phyloP scores from a whole-genome alignment of 2,797 vertebrate genomes.

The Austrolebias charrua region DNA sequence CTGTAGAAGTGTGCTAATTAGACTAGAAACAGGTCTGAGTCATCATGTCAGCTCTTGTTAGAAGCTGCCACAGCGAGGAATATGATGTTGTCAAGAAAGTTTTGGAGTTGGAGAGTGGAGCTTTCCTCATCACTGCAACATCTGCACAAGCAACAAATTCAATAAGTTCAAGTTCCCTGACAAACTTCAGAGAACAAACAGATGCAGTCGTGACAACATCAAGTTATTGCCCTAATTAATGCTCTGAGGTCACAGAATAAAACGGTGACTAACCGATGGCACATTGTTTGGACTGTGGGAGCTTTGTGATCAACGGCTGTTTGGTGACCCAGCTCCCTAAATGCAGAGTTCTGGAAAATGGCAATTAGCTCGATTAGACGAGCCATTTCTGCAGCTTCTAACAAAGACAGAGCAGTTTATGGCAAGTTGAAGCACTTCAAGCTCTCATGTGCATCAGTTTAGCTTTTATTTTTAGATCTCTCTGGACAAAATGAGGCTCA shows the following conservation, averaged over 20 bases:
- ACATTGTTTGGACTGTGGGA: conserved; percentile 65
- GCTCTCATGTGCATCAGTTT: too few species aligned
- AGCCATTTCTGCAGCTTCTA: conserved; percentile 56
- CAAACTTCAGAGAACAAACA: conserved; percentile 65
- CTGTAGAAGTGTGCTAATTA: conserved; percentile 95
- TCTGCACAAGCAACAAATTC: conserved; percentile 77
- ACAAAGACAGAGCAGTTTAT: conserved; percentile 38
- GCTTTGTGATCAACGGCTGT: conserved; percentile 73
- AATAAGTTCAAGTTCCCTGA: conserved; percentile 23
- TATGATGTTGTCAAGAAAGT: conserved; percentile 86
- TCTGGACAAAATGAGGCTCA: too few species aligned
- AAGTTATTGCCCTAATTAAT: conserved; percentile 93
- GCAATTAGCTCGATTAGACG: conserved; percentile 76
- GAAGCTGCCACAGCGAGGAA: conserved; percentile 80
- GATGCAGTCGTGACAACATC: conserved; percentile 80
- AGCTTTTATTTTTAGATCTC: too few species aligned
- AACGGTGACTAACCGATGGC: conserved; percentile 29
- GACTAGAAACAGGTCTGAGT: conserved; percentile 89
- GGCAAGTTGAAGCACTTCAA: too few species aligned
- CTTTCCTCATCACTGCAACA: conserved; percentile 67
- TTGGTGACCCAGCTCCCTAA: conserved; percentile 69
- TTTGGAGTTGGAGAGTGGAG: conserved; percentile 66
- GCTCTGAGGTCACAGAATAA: conserved; percentile 74
- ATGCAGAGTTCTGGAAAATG: conserved; percentile 62
- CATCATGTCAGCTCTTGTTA: conserved; percentile 92